These are phyloP conservation scores for Antennarius maculatus DNA, from an alignment of 2,797 vertebrate genomes.

Conservation along the genomic window DNA sequence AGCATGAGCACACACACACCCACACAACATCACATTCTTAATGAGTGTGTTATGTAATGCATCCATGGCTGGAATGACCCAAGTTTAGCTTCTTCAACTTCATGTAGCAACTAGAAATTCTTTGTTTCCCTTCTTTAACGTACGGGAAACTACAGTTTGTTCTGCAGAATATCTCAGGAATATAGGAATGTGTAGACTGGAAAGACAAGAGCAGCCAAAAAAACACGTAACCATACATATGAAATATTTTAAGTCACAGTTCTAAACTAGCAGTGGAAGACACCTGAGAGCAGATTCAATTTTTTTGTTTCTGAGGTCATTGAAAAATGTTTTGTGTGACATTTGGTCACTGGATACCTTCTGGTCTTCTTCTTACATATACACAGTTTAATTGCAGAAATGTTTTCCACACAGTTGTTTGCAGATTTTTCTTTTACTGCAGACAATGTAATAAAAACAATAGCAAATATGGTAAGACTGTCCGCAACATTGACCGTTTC, in stretches of 20 bases:
- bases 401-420: neutral
- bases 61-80: neutral
- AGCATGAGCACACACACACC: constrained; percentile 30
- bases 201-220: too few relatives aligned
- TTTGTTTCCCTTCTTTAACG: neutral
- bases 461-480: neutral
- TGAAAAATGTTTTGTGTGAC: neutral
- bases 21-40: constrained; percentile 45
- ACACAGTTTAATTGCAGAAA: too few relatives aligned
- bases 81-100: constrained; percentile 16
- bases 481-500: neutral
- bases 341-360: too few relatives aligned
- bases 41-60: constrained; percentile 52
- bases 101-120: neutral
- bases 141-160: neutral
- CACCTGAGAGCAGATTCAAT: too few relatives aligned
- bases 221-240: neutral
- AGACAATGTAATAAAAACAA: neutral
- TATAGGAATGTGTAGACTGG: too few relatives aligned
- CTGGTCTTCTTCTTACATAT: too few relatives aligned
- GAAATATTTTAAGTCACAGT: too few relatives aligned
- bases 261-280: too few relatives aligned
- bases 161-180: too few relatives aligned
- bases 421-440: neutral
- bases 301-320: too few relatives aligned